Evolutionary conservation across 2,797 vertebrate species (phyloP).

Genomic region (Premnoplex brunnescens): DNA sequence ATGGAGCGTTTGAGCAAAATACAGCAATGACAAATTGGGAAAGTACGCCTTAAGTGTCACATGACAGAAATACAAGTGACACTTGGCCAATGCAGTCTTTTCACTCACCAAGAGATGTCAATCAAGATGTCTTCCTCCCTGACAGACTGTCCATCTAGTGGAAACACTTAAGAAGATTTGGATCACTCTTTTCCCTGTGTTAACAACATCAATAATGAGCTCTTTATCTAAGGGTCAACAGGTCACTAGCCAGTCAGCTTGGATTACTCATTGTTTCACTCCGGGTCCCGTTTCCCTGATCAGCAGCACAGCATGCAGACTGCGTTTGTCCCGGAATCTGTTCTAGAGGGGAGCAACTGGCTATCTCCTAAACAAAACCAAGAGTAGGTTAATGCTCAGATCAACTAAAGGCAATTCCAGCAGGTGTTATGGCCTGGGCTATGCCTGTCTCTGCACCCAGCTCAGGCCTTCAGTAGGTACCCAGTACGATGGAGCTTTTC

Average conservation of each 20-base stretch:
- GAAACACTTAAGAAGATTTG: slow-evolving; percentile 59
- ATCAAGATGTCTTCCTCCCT: slow-evolving; percentile 20
- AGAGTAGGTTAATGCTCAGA: background rate
- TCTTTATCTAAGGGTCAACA: slow-evolving; percentile 51
- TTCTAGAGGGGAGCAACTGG: background rate
- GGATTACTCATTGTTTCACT: slow-evolving; percentile 53
- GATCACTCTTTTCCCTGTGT: slow-evolving; percentile 31
- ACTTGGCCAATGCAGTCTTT: slow-evolving; percentile 13
- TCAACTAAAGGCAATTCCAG: background rate
- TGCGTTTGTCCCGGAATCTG: background rate
- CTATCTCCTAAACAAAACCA: background rate
- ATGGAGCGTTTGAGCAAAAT: background rate
- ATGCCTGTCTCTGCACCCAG: background rate
- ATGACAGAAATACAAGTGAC: slow-evolving; percentile 8
- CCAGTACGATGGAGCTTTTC: background rate
- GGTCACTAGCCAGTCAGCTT: slow-evolving; percentile 46
- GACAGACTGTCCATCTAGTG: slow-evolving; percentile 21
- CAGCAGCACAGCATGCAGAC: background rate
- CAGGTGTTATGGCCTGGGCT: background rate
- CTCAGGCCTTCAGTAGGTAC: background rate
- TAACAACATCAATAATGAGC: slow-evolving; percentile 44
- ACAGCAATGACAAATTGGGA: background rate
- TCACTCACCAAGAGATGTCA: slow-evolving; percentile 26
- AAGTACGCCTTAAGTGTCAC: background rate
- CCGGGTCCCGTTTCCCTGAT: background rate